Evolutionary conservation across 2,113 vertebrate species (phyloP).

Genomic region (Haplotaxodon microlepis): DNA sequence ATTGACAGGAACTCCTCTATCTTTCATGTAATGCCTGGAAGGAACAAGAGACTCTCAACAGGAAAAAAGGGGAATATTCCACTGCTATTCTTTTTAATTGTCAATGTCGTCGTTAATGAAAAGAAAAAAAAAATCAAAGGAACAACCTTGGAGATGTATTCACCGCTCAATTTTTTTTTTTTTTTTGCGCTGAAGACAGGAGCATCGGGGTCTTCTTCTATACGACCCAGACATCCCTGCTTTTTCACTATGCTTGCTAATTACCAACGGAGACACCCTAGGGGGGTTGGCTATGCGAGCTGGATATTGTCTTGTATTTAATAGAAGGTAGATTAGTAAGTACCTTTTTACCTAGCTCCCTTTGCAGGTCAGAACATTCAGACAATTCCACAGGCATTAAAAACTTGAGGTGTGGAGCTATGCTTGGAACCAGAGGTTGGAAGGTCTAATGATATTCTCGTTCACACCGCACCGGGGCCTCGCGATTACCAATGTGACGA

Average conservation of each 20-base stretch:
- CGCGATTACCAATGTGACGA: not conserved
- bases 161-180: not conserved
- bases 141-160: constrained; percentile 14
- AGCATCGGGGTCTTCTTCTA: constrained; percentile 1
- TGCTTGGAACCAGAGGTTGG: not conserved
- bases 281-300: not conserved
- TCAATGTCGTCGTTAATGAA: constrained; percentile 3
- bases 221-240: not conserved
- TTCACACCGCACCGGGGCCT: not conserved
- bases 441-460: constrained; percentile 27
- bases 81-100: constrained; percentile 28
- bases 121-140: not conserved
- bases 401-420: not conserved
- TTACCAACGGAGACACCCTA: constrained; percentile 34
- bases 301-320: constrained; percentile 56
- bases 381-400: constrained; percentile 9
- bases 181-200: not conserved
- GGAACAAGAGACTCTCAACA: constrained; percentile 4
- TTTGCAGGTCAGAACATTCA: constrained; percentile 13
- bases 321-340: constrained; percentile 55
- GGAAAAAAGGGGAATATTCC: not conserved
- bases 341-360: constrained; percentile 25
- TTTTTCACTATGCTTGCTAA: constrained; percentile 45
- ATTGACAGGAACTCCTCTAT: constrained; percentile 21
- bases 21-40: constrained; percentile 3